Base-by-base conservation (phyloP, 2,888 invertebrate genomes). In the Dynastes hyllus region DNA sequence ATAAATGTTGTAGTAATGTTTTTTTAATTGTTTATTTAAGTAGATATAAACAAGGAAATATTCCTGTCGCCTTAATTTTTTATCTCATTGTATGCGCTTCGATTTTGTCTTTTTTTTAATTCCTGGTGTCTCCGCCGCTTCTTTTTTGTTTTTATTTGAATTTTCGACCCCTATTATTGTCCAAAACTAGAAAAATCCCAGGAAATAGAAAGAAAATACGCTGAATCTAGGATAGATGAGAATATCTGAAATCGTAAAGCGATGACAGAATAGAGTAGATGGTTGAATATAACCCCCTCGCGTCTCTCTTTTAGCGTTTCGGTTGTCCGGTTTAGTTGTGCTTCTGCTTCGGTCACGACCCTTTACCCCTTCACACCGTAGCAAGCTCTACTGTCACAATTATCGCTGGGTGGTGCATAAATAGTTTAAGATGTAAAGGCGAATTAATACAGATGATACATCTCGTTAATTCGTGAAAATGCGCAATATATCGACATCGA, bases 391-490 rank as follows among this genome's bases (percentile, higher is more conserved):
- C 82, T 83, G 84, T 84, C 84, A 84, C 83, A 83, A 84, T 84
- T 84, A 81, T 82, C 81, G 84, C 83, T 84, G 85, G 84, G 85
- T 84, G 85, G 85, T 85, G 84, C 83, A 84, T 81, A 80, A 40
- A 66, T 71, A 78, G 80, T 75, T 45, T 45, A 45, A 45, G 45
- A 45, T 45, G 45, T 45, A 45, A 78, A 37, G 71, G 78, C 73
- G 70, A 78, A 78, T 78, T 79, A 70, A 79, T 66, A 70, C 78
- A 22, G 22, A 22, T 79, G 77, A 75, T 50, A 37, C 5, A 50
- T 53, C 37, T 63, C 27, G 22, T 51, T 53, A 71, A 76, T 69
- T 79, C 51, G 40, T 53, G 27, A 76, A 79, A 79, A 79, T 79
- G 79, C 69, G 67, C 69, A 69, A 32, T 76, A 32, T 65, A 67